Evolutionary conservation across 2,113 vertebrate species (phyloP), one percentile per base, ranked within the genome.

Genomic region (Heterotilapia buettikoferi): DNA sequence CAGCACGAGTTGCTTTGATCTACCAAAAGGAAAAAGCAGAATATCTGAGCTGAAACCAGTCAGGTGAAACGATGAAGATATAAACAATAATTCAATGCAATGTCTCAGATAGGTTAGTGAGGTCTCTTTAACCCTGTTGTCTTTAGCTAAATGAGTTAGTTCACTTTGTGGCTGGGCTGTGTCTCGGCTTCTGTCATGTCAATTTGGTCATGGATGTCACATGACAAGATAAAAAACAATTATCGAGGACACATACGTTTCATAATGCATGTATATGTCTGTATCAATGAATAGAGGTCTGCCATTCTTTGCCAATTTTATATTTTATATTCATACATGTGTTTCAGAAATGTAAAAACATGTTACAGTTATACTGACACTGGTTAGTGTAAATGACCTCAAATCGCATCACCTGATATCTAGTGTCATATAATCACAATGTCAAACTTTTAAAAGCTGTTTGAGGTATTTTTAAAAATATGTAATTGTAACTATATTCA

Each of bases 191-290:
- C 61, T 68, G 11, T 1, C 33, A 38, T 38, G 33, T 38, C 33
- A 66, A 21, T 66, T 21, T n/a, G 10, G 33, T 38, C 19, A 66
- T 2, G 19, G 33, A 38, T 66, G 19, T 66, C 61, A 66, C 61
- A 66, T 66, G 61, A 66, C 33, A 66, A 38, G 10, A 38, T 38
- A 7, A 21, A 66, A 38, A 66, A 66, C 33, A 66, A 12, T 66
- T 38, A 38, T 38, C 0, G 3, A 38, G 61, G 10, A 66, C 4
- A 5, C 33, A 2, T 21, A n/a, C 0, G 1, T 66, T 38, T 66
- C 61, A 38, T 38, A 0, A 13, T 66, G 19, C 10, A 13, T 2
- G 18, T 66, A n/a, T 66, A 66, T n/a, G 19, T 66, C 61, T 0
- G 2, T 36, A 13, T 66, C 61, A 66, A 66, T 38, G 10, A 38